These are phyloP conservation scores for Chaitophorus viminalis DNA, from an alignment of 2,888 invertebrate genomes.

Conservation along the genomic window DNA sequence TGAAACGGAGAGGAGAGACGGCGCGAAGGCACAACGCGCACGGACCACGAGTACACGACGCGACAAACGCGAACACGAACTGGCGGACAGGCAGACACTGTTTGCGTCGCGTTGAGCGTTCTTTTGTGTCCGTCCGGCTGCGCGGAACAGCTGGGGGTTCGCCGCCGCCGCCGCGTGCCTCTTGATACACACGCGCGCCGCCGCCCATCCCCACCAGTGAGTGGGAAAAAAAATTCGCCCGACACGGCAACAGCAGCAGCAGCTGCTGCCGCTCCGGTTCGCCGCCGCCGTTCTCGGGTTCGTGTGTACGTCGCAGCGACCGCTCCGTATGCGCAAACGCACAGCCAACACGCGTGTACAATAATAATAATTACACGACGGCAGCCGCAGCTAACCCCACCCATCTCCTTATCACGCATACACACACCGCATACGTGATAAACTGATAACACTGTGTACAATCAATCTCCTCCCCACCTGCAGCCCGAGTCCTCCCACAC, in stretches of 20 bases:
- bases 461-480: too few relatives aligned
- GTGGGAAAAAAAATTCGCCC: background rate
- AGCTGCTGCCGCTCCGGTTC: slow-evolving; percentile 17
- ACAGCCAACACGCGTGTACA: too few relatives aligned
- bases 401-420: too few relatives aligned
- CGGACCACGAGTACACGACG: too few relatives aligned
- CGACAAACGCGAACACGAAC: slow-evolving; percentile 16
- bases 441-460: too few relatives aligned
- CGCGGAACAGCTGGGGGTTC: slow-evolving; percentile 32
- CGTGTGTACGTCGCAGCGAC: background rate
- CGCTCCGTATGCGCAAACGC: background rate
- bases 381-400: too few relatives aligned
- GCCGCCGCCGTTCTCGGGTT: background rate
- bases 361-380: too few relatives aligned
- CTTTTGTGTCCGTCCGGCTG: slow-evolving; percentile 50
- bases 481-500: too few relatives aligned
- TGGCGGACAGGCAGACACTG: slow-evolving; percentile 25
- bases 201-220: background rate
- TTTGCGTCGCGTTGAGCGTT: slow-evolving; percentile 42
- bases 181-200: background rate
- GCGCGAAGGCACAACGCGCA: too few relatives aligned
- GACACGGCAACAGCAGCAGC: background rate
- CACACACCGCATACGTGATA: too few relatives aligned
- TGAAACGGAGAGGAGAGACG: too few relatives aligned
- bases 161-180: background rate